Percentiles rank a stretch among this genome's conserved stretches.
phyloP scores from a whole-genome alignment of 1,140 invertebrate genomes.

The Diorhabda carinulata region DNA sequence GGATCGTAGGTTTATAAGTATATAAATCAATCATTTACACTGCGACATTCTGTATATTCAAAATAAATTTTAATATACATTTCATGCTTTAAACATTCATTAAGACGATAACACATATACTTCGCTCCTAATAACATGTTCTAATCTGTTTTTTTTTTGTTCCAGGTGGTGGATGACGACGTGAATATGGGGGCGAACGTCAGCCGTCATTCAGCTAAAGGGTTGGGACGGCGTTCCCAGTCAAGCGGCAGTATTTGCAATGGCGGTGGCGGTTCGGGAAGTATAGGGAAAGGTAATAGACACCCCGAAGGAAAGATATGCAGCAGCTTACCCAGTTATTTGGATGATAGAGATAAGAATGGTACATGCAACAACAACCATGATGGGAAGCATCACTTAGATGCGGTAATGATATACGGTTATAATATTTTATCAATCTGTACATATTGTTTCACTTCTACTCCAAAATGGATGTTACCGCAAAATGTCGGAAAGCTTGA shows the following conservation, averaged over 20 bases:
- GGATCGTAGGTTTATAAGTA: no score
- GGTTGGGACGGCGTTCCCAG: slow-evolving; percentile 63
- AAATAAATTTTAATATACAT: no score
- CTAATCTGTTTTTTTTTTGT: background rate
- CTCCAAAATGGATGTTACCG: no score
- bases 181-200: slow-evolving; percentile 67
- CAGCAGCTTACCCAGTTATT: slow-evolving; percentile 67
- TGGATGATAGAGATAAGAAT: slow-evolving; percentile 59
- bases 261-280: slow-evolving; percentile 49
- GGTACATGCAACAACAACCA: slow-evolving; percentile 58
- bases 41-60: no score
- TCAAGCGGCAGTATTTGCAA: slow-evolving; percentile 61
- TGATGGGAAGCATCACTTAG: slow-evolving; percentile 55
- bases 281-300: slow-evolving; percentile 49
- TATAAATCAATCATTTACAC: no score
- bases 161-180: slow-evolving; percentile 19
- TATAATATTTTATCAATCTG: no score
- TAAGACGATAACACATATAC: no score
- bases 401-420: slow-evolving; percentile 52
- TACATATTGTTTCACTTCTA: no score
- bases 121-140: background rate
- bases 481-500: no score
- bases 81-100: no score
- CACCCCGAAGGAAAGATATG: slow-evolving; percentile 47
- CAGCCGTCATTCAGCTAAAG: slow-evolving; percentile 66